These are phyloP conservation scores for Alexandromys fortis DNA, from an alignment of 2,113 vertebrate species.

Conservation along the genomic window DNA sequence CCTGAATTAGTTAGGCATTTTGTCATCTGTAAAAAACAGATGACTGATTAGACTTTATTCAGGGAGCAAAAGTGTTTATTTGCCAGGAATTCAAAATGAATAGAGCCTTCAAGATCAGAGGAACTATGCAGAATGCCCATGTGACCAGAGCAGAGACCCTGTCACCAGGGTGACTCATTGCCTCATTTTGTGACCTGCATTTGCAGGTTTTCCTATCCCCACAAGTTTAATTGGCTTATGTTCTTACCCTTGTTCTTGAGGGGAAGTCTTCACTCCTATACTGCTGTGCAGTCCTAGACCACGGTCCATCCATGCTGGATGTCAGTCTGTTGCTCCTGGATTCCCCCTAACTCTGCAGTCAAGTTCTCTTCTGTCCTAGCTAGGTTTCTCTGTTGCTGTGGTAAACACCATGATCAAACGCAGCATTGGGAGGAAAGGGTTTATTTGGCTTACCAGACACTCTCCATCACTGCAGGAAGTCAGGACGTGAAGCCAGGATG, in stretches of 20 bases:
- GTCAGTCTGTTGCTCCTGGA: neutral
- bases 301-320: neutral
- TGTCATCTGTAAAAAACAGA: conserved; percentile 28
- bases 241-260: neutral
- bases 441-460: neutral
- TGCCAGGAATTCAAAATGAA: neutral
- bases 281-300: neutral
- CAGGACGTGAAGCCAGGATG: too few species aligned
- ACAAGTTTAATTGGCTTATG: neutral
- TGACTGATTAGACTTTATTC: neutral
- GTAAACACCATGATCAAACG: neutral
- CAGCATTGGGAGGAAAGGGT: neutral
- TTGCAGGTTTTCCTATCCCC: neutral
- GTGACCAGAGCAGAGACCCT: neutral
- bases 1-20: neutral
- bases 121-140: neutral
- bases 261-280: neutral
- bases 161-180: fast-evolving
- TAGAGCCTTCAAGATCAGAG: neutral
- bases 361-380: neutral
- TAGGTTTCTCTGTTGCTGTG: neutral
- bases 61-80: neutral
- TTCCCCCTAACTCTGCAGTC: neutral
- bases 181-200: neutral
- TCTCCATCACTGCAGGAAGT: too few species aligned